Base-by-base conservation (phyloP, 2,888 invertebrate species). In the Aspidiotus destructor region DNA sequence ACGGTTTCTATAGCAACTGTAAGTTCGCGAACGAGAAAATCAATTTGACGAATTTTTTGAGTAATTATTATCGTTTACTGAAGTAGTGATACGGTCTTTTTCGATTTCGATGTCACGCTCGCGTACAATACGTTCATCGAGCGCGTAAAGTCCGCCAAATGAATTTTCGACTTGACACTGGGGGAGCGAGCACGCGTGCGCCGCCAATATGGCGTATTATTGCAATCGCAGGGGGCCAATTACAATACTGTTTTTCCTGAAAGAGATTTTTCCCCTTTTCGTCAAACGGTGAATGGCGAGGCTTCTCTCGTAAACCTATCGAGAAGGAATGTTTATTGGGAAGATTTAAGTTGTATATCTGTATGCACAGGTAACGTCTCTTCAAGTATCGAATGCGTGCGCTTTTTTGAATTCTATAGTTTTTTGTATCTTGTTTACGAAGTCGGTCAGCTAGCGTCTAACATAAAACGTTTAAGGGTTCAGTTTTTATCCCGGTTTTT, bases 151-250 rank as follows among this genome's bases (percentile, higher is more conserved):
- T 48, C 48, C 48, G 48, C 48, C 48, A 48, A 48, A 48, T 48
- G 48, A 48, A 44, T 62, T 62, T 62, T 44, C 11, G n/a, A 48
- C 11, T 48, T 11, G n/a, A 48, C 48, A n/a, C 48, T 6, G 48
- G 48, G 48, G 48, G 40, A 58, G 58, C 28, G 58, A 28, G 58
- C 60, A 67, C 67, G 67, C 67, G 67, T 67, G 67, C 67, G 67
- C 67, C 55, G 67, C 60, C 71, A 71, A 71, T 68, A 71, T 71
- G 71, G 71, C 71, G 69, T 67, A 67, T 67, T 67, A 71, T 71
- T 70, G 67, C 65, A 70, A 69, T 67, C 69, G 70, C 71, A 62
- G 71, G 71, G 71, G 71, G 70, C 72, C 71, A 71, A 72, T 72
- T 70, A 70, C 69, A 67, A 67, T 67, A 60, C 67, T 67, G 67